phyloP scores from a whole-genome alignment of 2,797 vertebrate species.

The Lates japonicus region DNA sequence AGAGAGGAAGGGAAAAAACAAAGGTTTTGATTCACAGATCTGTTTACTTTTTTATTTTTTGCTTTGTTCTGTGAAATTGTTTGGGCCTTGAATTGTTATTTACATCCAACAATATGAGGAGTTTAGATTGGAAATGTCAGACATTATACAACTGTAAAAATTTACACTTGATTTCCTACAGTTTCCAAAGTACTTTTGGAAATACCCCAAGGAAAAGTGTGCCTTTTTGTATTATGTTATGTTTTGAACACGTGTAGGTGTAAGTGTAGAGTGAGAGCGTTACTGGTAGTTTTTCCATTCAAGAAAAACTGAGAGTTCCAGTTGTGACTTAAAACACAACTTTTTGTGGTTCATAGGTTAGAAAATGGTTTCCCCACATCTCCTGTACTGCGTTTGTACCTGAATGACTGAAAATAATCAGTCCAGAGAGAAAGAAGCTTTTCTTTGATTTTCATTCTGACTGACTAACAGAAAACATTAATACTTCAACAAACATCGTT shows the following conservation, averaged over 20 bases:
- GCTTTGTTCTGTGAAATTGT: not conserved
- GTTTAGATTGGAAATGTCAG: not conserved
- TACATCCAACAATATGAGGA: not conserved
- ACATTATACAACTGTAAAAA: no score
- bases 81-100: not conserved
- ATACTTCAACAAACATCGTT: conserved; percentile 23
- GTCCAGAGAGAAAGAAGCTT: not conserved
- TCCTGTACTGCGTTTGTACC: conserved; percentile 10
- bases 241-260: not conserved
- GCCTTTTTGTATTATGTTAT: conserved; percentile 12
- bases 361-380: conserved; percentile 2
- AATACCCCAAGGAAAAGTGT: not conserved
- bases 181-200: conserved; percentile 16
- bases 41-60: not conserved
- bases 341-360: conserved; percentile 13
- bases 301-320: conserved; percentile 15
- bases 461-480: not conserved
- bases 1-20: no score
- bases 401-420: conserved; percentile 15
- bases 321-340: conserved; percentile 39
- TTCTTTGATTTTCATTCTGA: not conserved
- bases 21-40: not conserved
- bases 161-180: conserved; percentile 13
- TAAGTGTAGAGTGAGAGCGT: conserved; percentile 24
- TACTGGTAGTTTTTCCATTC: conserved; percentile 45